Conservation (phyloP, 2,888 invertebrate genomes). For the Drosophila nigricruria region DNA sequence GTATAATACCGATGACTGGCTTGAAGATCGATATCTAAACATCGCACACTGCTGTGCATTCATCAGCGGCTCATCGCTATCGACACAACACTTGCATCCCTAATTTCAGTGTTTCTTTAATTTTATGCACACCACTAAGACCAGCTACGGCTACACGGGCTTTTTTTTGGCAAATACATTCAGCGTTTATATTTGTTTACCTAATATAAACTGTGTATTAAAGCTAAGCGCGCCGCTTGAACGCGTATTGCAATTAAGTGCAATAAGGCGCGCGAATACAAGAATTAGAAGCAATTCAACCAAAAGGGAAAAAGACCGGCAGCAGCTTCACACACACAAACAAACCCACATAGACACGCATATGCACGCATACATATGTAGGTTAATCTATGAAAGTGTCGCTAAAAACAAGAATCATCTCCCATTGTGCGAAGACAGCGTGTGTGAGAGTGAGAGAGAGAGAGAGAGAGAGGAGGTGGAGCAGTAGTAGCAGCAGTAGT, state of each 20-base stretch:
- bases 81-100: conserved; percentile 18
- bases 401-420: conserved; percentile 29
- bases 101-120: conserved; percentile 27
- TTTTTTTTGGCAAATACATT: conserved; percentile 32
- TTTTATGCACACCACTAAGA: conserved; percentile 41
- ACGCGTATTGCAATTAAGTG: conserved; percentile 17
- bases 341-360: conserved; percentile 1
- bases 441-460: neutral
- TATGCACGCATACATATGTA: conserved; percentile 25
- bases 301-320: conserved; percentile 49
- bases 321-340: conserved; percentile 28
- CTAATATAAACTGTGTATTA: conserved; percentile 2
- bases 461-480: conserved; percentile 1
- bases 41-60: no score
- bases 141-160: conserved; percentile 26
- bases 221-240: neutral
- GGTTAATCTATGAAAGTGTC: conserved; percentile 33
- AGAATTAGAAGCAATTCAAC: neutral
- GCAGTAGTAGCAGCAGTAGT: neutral
- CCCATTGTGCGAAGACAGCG: conserved; percentile 18
- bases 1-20: neutral
- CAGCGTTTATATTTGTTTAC: conserved; percentile 9
- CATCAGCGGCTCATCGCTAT: conserved; percentile 4
- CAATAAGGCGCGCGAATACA: conserved; percentile 9
- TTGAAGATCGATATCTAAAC: neutral